Percentiles rank a stretch among this genome's conserved stretches.
Conservation (phyloP, 2,113 vertebrate genomes). For the Junco hyemalis region DNA sequence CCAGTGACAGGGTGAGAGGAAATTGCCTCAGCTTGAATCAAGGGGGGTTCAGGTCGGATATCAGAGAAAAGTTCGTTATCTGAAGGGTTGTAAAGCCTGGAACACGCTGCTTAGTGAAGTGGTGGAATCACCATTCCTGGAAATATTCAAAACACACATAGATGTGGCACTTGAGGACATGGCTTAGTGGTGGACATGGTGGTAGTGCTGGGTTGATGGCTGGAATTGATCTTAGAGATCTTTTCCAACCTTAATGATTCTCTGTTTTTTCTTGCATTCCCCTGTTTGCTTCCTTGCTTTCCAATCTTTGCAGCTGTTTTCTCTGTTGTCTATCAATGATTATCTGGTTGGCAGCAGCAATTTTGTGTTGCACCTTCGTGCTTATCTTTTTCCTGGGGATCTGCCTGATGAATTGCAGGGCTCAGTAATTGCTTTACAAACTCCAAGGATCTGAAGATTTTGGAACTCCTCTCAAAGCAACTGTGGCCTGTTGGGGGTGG, state of each 20-base stretch:
- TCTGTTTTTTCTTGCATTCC: not conserved
- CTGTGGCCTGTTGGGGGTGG: not conserved
- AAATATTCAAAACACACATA: fast-evolving
- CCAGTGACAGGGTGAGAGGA: not conserved
- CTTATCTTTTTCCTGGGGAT: constrained; percentile 8
- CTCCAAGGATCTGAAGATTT: not conserved
- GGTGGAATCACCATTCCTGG: not conserved
- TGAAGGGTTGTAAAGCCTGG: not conserved
- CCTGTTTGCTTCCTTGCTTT: not conserved
- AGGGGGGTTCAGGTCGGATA: not conserved
- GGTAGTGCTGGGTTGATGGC: fast-evolving
- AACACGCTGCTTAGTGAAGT: not conserved
- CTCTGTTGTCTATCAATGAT: not conserved
- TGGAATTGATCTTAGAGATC: not conserved
- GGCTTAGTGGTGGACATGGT: not conserved
- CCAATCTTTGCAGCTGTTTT: not conserved
- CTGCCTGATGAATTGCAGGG: constrained; percentile 12
- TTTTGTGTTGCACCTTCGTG: not conserved
- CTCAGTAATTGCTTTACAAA: not conserved
- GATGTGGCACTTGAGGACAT: not conserved
- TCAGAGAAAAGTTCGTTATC: not conserved
- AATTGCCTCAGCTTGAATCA: no score
- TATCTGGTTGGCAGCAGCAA: not conserved
- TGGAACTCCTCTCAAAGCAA: not conserved
- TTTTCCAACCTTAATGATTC: not conserved